phyloP scores from a whole-genome alignment of 2,113 vertebrate genomes.

The Heterocephalus glaber region DNA sequence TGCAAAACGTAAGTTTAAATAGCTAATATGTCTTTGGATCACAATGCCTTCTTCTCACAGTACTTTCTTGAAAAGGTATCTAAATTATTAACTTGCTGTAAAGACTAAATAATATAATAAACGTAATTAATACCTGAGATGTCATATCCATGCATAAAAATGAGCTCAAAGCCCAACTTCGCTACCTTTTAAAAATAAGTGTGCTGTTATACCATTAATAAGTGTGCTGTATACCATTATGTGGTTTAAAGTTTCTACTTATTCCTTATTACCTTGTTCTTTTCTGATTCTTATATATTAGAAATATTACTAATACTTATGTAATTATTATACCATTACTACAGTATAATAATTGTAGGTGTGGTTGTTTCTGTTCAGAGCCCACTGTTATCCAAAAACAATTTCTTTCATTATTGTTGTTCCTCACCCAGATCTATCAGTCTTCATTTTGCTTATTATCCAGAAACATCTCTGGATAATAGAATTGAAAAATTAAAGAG shows the following conservation, averaged over 20 bases:
- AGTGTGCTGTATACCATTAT: not conserved
- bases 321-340: not conserved
- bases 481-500: not conserved
- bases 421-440: not conserved
- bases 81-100: not conserved
- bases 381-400: not conserved
- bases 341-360: not conserved
- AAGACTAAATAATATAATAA: slow-evolving; percentile 17
- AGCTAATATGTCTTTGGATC: not conserved
- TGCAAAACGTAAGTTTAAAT: slow-evolving; percentile 23
- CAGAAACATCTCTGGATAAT: not conserved
- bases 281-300: not conserved
- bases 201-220: not conserved
- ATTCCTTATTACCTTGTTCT: not conserved
- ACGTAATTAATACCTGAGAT: not conserved
- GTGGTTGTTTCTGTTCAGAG: not conserved
- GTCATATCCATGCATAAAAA: not conserved
- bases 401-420: not conserved
- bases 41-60: not conserved
- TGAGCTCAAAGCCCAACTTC: not conserved
- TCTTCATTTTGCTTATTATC: not conserved
- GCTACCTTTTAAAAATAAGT: not conserved
- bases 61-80: not conserved
- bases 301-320: not conserved
- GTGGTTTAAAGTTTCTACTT: not conserved